Conservation (phyloP, 2,797 vertebrate species). For the Phalloptychus januarius region DNA sequence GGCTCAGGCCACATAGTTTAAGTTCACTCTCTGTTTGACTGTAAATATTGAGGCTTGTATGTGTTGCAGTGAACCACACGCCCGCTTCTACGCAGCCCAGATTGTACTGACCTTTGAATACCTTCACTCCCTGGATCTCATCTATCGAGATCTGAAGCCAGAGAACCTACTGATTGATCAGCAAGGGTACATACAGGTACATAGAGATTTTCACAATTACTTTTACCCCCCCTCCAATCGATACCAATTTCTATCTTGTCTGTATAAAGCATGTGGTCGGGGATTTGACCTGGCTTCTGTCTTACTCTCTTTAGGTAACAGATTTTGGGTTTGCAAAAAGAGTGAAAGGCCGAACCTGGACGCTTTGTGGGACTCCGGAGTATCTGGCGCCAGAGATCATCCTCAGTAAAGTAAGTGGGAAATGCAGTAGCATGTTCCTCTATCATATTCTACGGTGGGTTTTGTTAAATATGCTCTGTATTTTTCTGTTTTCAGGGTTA, state of each 20-base stretch:
- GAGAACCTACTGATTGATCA: slow-evolving; percentile 96
- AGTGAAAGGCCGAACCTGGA: slow-evolving; percentile 95
- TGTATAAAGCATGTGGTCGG: background rate
- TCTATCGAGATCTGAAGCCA: slow-evolving; percentile 95
- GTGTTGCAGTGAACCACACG: slow-evolving; percentile 89
- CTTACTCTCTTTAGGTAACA: slow-evolving; percentile 83
- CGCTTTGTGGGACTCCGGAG: slow-evolving; percentile 92
- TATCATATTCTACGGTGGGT: background rate
- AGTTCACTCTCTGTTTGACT: background rate
- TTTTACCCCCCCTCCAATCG: no score
- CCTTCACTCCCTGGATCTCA: slow-evolving; percentile 94
- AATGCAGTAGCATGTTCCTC: background rate
- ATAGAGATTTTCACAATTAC: slow-evolving; percentile 14
- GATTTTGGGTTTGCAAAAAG: slow-evolving; percentile 97
- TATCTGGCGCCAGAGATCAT: slow-evolving; percentile 96
- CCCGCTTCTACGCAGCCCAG: slow-evolving; percentile 94
- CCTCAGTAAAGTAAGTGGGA: slow-evolving; percentile 87
- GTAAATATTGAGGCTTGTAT: slow-evolving; percentile 29
- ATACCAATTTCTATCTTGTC: background rate
- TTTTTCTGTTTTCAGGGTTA: slow-evolving; percentile 83
- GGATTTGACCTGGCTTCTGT: slow-evolving; percentile 9
- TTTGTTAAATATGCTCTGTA: slow-evolving; percentile 13
- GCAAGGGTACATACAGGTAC: slow-evolving; percentile 92
- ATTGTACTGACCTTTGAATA: slow-evolving; percentile 96
- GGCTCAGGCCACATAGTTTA: background rate